These are phyloP conservation scores for Harlomillsia oculata DNA, from an alignment of 1,140 invertebrate genomes.

Conservation along the genomic window DNA sequence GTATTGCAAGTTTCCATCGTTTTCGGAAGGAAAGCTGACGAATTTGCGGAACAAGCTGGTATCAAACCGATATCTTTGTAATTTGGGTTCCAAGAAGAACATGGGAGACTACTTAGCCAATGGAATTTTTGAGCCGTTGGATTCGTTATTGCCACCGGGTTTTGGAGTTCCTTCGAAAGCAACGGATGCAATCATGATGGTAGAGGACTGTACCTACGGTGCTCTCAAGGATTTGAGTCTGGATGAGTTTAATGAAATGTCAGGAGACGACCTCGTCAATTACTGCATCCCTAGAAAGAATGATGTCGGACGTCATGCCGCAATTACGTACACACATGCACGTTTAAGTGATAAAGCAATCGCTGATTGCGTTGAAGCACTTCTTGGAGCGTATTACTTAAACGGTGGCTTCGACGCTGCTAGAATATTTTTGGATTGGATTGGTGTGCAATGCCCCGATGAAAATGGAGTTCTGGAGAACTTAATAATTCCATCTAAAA, in stretches of 20 bases:
- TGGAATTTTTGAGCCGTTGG: constrained; percentile 25
- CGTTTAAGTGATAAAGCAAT: constrained; percentile 22
- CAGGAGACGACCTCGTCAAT: too few relatives aligned
- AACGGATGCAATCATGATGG: background rate
- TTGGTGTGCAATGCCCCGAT: constrained; percentile 13
- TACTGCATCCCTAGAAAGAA: too few relatives aligned
- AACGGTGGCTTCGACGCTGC: constrained; percentile 15
- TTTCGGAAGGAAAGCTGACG: constrained; percentile 24
- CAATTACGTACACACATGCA: constrained; percentile 10
- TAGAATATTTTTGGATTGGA: constrained; percentile 16
- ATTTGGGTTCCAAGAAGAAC: constrained; percentile 2
- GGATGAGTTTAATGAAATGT: constrained; percentile 5
- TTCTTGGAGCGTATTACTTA: constrained; percentile 30
- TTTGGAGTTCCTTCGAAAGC: background rate
- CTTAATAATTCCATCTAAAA: too few relatives aligned
- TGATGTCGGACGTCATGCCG: too few relatives aligned
- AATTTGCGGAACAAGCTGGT: constrained; percentile 14
- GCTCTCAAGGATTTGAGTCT: background rate
- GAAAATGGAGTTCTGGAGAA: background rate
- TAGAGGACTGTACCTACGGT: background rate
- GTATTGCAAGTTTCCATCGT: constrained; percentile 5
- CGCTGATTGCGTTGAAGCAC: constrained; percentile 30
- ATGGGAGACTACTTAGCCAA: constrained; percentile 13
- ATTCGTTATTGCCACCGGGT: constrained; percentile 13
- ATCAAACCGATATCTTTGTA: constrained; percentile 20